Percentiles rank a stretch among this genome's conserved stretches.
These are phyloP conservation scores for Cephus pulcher DNA, from an alignment of 2,888 invertebrate genomes.

Conservation along the genomic window DNA sequence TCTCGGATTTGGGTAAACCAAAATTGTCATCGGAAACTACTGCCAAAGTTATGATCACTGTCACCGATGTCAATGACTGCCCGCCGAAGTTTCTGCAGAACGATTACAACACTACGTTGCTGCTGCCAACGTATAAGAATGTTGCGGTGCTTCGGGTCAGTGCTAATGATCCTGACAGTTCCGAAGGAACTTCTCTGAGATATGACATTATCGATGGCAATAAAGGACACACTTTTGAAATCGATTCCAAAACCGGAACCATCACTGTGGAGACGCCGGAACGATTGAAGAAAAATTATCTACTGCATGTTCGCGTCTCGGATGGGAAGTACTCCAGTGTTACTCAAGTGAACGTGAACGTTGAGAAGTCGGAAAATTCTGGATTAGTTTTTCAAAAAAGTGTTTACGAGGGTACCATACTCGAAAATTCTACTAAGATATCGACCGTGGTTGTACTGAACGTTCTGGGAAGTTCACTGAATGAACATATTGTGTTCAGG, in stretches of 20 bases:
- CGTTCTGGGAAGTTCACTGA: constrained; percentile 87
- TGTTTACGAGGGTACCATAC: constrained; percentile 82
- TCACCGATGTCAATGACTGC: constrained; percentile 90
- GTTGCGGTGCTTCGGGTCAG: constrained; percentile 78
- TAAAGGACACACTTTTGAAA: constrained; percentile 77
- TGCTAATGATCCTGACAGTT: constrained; percentile 83
- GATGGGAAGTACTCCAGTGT: constrained; percentile 86
- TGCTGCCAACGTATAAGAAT: constrained; percentile 85
- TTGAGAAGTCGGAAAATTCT: constrained; percentile 77
- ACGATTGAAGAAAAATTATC: constrained; percentile 73
- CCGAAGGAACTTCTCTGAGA: constrained; percentile 34
- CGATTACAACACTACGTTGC: constrained; percentile 80
- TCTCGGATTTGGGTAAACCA: constrained; percentile 87
- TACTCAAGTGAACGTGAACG: constrained; percentile 76
- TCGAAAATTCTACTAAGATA: constrained; percentile 88
- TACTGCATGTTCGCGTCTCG: constrained; percentile 83
- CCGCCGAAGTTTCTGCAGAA: constrained; percentile 82
- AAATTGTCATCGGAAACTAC: constrained; percentile 81
- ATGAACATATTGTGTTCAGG: constrained; percentile 87
- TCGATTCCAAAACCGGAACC: constrained; percentile 76
- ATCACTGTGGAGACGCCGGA: constrained; percentile 76
- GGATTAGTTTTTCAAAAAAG: constrained; percentile 86
- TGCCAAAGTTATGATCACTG: constrained; percentile 82
- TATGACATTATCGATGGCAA: constrained; percentile 90
- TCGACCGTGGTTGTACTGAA: constrained; percentile 85